Conservation (phyloP, 2,797 vertebrate genomes). For the Anolis apletophallus region DNA sequence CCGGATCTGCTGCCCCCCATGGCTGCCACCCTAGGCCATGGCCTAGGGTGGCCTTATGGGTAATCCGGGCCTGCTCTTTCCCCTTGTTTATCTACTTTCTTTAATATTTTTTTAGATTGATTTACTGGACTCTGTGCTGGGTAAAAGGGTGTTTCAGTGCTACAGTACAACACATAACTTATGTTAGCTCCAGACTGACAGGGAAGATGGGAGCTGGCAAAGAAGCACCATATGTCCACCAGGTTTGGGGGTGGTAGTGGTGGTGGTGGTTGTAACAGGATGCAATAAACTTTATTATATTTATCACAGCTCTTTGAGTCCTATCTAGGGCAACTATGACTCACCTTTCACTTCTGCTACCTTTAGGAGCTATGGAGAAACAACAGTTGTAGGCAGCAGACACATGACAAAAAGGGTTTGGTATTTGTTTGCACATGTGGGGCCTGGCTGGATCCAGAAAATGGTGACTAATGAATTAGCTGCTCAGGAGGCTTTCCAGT, state of each 20-base stretch:
- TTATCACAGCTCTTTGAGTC: neutral
- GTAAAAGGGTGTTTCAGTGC: no score
- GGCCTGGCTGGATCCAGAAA: neutral
- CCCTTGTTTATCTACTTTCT: no score
- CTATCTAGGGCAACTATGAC: neutral
- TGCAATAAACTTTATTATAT: neutral
- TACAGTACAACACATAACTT: no score
- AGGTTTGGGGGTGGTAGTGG: no score
- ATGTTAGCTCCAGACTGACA: neutral
- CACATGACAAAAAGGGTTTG: neutral
- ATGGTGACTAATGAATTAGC: constrained; percentile 37
- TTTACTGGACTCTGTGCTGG: neutral
- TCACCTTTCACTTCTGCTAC: neutral
- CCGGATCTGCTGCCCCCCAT: no score
- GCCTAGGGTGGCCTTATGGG: no score
- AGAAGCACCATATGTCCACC: neutral
- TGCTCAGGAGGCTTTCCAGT: constrained; percentile 1
- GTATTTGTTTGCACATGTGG: constrained; percentile 26
- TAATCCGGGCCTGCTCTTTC: no score
- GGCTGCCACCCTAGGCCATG: no score
- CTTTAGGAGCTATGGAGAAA: neutral
- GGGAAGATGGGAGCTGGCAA: neutral
- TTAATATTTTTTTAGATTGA: no score
- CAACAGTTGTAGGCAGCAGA: neutral
- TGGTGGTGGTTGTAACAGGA: neutral